phyloP scores from a whole-genome alignment of 2,113 vertebrate genomes.

The Trematocara nigrifrons region DNA sequence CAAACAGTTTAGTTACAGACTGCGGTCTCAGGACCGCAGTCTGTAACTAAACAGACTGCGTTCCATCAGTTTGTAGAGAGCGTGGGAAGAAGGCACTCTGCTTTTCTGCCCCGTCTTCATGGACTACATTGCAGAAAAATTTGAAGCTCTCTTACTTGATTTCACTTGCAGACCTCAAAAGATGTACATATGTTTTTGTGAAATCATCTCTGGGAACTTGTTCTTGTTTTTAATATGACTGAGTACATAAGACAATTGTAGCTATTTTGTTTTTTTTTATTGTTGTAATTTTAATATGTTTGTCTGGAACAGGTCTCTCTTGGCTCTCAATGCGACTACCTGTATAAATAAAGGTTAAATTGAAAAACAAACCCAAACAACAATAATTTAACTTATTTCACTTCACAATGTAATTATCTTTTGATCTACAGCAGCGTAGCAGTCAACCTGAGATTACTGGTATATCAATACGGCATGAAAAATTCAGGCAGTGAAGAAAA shows the following conservation, averaged over 20 bases:
- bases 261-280: rapidly evolving
- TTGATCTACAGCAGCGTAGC: conserved; percentile 63
- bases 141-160: neutral
- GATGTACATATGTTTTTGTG: neutral
- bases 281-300: neutral
- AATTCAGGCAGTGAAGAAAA: conserved; percentile 65
- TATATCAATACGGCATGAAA: conserved; percentile 93
- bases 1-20: neutral
- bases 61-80: neutral
- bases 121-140: neutral
- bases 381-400: neutral
- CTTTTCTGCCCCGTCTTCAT: rapidly evolving
- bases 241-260: neutral
- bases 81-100: neutral
- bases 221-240: neutral
- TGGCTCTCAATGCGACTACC: neutral
- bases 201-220: neutral
- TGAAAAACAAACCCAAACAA: neutral
- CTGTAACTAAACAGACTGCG: too few species aligned
- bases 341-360: neutral
- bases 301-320: neutral
- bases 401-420: neutral
- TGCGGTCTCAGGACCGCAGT: neutral
- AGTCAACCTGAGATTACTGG: conserved; percentile 86
- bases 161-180: neutral